Base-by-base conservation (phyloP, 1,140 invertebrate species). In the Drosophila mojavensis region DNA sequence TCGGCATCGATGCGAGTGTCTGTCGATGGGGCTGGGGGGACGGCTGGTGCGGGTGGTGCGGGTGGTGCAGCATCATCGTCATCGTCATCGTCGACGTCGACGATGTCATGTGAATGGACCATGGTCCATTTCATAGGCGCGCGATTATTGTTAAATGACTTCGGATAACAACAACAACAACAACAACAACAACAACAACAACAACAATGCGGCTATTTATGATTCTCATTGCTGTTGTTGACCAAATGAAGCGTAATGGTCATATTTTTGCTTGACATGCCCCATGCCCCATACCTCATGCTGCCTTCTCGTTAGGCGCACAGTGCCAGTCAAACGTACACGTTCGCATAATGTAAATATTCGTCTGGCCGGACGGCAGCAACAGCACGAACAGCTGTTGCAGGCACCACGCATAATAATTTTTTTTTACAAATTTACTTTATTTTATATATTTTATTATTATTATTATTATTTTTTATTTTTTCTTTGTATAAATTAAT, bases 101-200 rank as follows among this genome's bases (percentile, higher is more conserved):
- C 56, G 26, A n/a, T 28, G 43, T 56, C 51, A 68, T 39, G 28
- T 33, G 54, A 45, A 72, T 72, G 63, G 41, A 15, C 20, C 48
- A 60, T 47, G 70, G 56, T 70, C 28, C 66, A 78, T 78, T 82
- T 82, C 69, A 82, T 82, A 73, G 82, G 79, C 65, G 43, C 55
- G 73, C 77, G 74, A 79, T 82, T 79, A 84, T 79, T 79, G 77
- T 71, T 77, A 79, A 84, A 82, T 79, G 76, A 82, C 71, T 79
- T 68, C 20, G 64, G 60, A 66, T 66, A 72, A 61, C 53, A 67
- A 72, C 48, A 73, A 67, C 36, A 63, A 66, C 54, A 59, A 53
- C 56, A 69, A 6, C 24, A 55, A 41, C 53, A 67, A 65, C 41
- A 73, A 60, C 36, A 63, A 66, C 45, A 51, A 43, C 56, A 69